Conservation (phyloP, 2,113 vertebrate species). For the Apteryx owenii region DNA sequence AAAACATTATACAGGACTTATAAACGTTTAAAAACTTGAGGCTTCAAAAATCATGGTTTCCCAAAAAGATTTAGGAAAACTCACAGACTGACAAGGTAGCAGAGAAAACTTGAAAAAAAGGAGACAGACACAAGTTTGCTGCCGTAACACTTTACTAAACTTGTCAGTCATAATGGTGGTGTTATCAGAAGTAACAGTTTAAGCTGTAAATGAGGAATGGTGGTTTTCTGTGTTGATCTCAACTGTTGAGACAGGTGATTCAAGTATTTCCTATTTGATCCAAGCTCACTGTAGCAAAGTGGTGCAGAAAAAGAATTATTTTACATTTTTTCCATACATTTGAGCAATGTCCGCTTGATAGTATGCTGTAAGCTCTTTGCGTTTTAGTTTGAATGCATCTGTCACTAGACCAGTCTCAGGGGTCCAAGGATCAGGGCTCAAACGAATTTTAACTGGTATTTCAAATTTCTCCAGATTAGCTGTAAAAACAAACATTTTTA, state of each 20-base stretch:
- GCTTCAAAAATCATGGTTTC: slow-evolving; percentile 73
- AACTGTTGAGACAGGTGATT: slow-evolving; percentile 74
- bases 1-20: slow-evolving; percentile 83
- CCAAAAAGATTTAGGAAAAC: slow-evolving; percentile 63
- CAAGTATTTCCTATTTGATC: slow-evolving; percentile 83
- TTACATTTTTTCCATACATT: slow-evolving; percentile 88
- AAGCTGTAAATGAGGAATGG: slow-evolving; percentile 58
- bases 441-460: slow-evolving; percentile 90
- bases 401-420: slow-evolving; percentile 96
- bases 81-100: slow-evolving; percentile 69
- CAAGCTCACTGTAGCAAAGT: slow-evolving; percentile 62
- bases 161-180: slow-evolving; percentile 59
- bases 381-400: slow-evolving; percentile 96
- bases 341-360: slow-evolving; percentile 92
- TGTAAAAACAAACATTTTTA: slow-evolving; percentile 42
- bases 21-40: slow-evolving; percentile 84
- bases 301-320: slow-evolving; percentile 42
- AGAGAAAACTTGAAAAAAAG: slow-evolving; percentile 56
- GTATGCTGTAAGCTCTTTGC: slow-evolving; percentile 89
- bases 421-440: slow-evolving; percentile 94
- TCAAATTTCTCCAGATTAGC: slow-evolving; percentile 94
- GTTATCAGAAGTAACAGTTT: slow-evolving; percentile 66
- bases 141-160: slow-evolving; percentile 77
- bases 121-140: slow-evolving; percentile 77
- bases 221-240: slow-evolving; percentile 67